Conservation (phyloP, 2,888 invertebrate species). For the Scaptomyza flava region DNA sequence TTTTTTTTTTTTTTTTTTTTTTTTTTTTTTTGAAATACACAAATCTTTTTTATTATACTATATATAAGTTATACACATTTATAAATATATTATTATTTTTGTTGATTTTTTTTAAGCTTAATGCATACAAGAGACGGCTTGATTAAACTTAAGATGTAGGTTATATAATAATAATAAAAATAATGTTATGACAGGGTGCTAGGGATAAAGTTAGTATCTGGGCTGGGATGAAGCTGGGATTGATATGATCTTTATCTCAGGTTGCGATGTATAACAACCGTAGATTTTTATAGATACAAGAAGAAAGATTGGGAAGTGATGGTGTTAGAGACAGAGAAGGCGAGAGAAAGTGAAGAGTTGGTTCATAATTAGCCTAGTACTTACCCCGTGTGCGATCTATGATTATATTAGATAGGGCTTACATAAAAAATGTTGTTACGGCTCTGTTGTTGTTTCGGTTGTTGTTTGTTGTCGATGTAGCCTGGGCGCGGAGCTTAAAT, state of each 20-base stretch:
- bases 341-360: constrained; percentile 23
- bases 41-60: constrained; percentile 63
- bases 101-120: constrained; percentile 67
- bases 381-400: constrained; percentile 61
- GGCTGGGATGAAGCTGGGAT: constrained; percentile 13
- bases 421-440: constrained; percentile 63
- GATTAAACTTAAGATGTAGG: constrained; percentile 67
- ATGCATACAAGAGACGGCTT: constrained; percentile 81
- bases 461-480: constrained; percentile 54
- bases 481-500: constrained; percentile 57
- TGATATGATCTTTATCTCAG: constrained; percentile 3
- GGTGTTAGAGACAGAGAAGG: constrained; percentile 4
- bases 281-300: constrained; percentile 22
- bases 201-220: constrained; percentile 17
- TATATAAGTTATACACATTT: constrained; percentile 30
- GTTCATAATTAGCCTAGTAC: constrained; percentile 75
- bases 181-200: constrained; percentile 38
- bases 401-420: constrained; percentile 67
- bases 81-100: constrained; percentile 21
- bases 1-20: neutral
- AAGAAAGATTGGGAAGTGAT: constrained; percentile 19
- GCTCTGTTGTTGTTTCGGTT: constrained; percentile 49
- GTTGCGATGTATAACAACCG: constrained; percentile 23
- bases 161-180: constrained; percentile 50
- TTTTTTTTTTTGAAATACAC: constrained; percentile 64